These are phyloP conservation scores for Poecile atricapillus DNA, from an alignment of 2,113 vertebrate species.

Conservation along the genomic window DNA sequence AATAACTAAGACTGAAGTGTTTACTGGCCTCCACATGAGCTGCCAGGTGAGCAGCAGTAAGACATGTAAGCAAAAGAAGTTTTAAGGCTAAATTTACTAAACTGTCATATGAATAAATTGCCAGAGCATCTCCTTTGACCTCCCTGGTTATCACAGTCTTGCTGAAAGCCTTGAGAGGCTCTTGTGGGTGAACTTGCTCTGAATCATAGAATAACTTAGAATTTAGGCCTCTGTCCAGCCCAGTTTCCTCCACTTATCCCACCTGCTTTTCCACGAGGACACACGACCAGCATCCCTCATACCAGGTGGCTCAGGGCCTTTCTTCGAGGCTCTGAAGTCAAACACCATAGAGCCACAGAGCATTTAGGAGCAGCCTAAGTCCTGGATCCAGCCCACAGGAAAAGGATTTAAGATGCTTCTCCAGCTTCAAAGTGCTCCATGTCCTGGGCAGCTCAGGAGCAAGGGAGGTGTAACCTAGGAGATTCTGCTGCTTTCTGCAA, in stretches of 20 bases:
- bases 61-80: not conserved
- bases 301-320: not conserved
- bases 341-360: not conserved
- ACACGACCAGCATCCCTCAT: not conserved
- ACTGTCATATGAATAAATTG: not conserved
- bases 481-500: not conserved
- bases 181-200: not conserved
- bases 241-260: not conserved
- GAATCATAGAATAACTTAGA: not conserved
- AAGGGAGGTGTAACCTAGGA: not conserved
- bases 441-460: not conserved
- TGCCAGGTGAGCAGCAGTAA: not conserved
- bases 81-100: not conserved
- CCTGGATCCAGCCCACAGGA: not conserved
- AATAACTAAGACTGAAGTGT: not conserved
- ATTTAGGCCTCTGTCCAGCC: not conserved
- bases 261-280: not conserved
- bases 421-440: not conserved
- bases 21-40: not conserved
- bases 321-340: not conserved
- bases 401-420: not conserved
- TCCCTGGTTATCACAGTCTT: not conserved
- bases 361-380: not conserved
- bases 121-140: not conserved
- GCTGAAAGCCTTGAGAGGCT: not conserved